Percentiles rank a stretch among this genome's conserved stretches.
These are phyloP conservation scores for Halcyon smyrnensis DNA, from an alignment of 2,797 vertebrate species.

Conservation along the genomic window DNA sequence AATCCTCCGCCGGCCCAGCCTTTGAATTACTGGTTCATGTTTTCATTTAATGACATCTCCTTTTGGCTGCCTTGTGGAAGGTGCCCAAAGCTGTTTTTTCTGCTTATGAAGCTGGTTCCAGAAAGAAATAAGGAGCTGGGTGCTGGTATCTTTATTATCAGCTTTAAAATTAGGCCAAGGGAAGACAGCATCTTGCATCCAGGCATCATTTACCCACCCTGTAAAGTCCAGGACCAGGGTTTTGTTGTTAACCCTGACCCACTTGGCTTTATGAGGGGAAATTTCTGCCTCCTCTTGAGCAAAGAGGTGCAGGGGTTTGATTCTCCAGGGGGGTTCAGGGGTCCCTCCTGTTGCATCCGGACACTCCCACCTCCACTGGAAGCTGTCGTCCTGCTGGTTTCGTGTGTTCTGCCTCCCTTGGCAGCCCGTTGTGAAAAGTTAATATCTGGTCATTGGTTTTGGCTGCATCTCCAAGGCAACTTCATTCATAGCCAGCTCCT, in stretches of 20 bases:
- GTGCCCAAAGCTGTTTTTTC: not conserved
- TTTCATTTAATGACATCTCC: not conserved
- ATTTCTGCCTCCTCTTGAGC: not conserved
- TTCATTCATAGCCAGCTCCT: conserved; percentile 28
- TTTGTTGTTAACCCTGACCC: not conserved
- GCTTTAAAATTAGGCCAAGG: not conserved
- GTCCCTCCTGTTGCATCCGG: accelerated
- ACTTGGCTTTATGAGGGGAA: not conserved
- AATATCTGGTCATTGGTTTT: conserved; percentile 68
- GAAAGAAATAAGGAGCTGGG: not conserved
- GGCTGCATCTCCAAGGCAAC: conserved; percentile 67
- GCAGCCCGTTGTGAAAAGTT: conserved; percentile 45
- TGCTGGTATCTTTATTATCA: not conserved
- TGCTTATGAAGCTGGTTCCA: conserved; percentile 2
- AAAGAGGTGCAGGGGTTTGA: not conserved
- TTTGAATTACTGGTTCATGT: not conserved
- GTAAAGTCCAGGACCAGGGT: not conserved
- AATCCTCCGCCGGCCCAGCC: not conserved
- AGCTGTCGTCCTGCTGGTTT: not conserved
- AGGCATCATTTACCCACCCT: not conserved
- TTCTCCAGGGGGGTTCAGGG: not conserved
- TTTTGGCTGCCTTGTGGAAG: not conserved
- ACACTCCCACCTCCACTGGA: not conserved
- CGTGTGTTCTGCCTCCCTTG: conserved; percentile 23
- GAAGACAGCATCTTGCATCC: not conserved